A percentile compares a stretch with the other conserved stretches of the same genome.
These are phyloP conservation scores for Trypoxylus dichotomus DNA, from an alignment of 1,140 invertebrate species.

Conservation along the genomic window DNA sequence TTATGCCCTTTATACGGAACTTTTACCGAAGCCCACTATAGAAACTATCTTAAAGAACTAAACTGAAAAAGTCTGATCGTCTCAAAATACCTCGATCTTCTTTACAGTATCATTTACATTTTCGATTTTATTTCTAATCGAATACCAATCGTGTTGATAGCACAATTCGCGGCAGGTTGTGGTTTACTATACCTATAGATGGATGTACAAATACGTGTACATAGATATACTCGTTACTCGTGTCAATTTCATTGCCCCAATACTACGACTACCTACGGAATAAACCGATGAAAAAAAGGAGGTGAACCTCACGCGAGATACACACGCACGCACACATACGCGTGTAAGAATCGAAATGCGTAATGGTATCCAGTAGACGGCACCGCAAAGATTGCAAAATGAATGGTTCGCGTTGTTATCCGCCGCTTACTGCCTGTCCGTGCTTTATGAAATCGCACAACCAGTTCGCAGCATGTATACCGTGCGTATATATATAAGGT, in stretches of 20 bases:
- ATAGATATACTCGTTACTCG: background rate
- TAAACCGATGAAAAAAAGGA: background rate
- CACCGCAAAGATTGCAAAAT: constrained; percentile 2
- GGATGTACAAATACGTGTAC: too few relatives aligned
- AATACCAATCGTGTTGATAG: too few relatives aligned
- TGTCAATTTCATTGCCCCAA: background rate
- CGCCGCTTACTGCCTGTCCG: background rate
- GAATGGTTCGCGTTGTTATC: background rate
- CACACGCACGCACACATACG: background rate
- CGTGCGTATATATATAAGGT: constrained; percentile 16
- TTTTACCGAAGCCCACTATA: background rate
- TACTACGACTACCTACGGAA: background rate
- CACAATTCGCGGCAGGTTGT: too few relatives aligned
- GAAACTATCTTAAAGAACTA: too few relatives aligned
- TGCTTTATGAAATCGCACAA: too few relatives aligned
- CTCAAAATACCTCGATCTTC: too few relatives aligned
- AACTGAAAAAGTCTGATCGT: too few relatives aligned
- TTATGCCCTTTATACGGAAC: background rate
- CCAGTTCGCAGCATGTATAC: too few relatives aligned
- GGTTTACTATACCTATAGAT: too few relatives aligned
- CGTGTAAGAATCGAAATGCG: background rate
- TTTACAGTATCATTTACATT: too few relatives aligned
- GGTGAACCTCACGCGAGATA: background rate
- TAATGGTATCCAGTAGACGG: background rate
- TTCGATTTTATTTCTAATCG: too few relatives aligned